phyloP scores from a whole-genome alignment of 2,113 vertebrate genomes.

The Pluvianellus socialis region DNA sequence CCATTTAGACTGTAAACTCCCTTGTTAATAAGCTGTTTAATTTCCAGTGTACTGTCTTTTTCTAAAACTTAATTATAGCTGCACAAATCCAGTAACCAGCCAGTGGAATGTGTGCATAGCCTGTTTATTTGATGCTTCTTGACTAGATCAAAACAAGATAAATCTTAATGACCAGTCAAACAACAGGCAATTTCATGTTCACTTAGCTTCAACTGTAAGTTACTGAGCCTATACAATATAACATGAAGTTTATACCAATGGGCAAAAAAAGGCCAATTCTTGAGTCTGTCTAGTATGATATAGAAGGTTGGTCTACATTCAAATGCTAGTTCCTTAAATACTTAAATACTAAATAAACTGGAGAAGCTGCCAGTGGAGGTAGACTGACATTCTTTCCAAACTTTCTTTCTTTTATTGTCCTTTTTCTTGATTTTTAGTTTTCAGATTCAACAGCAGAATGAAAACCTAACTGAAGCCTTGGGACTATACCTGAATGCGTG shows the following conservation, averaged over 20 bases:
- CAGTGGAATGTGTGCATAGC: neutral
- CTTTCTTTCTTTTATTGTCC: neutral
- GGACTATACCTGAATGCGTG: neutral
- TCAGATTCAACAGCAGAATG: neutral
- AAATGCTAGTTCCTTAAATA: neutral
- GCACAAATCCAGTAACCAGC: neutral
- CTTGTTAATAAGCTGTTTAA: neutral
- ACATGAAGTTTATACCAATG: neutral
- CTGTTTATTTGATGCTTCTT: neutral
- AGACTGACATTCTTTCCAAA: too few species aligned
- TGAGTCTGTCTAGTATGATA: neutral
- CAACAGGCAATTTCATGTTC: neutral
- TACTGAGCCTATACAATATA: neutral
- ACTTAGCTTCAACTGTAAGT: neutral
- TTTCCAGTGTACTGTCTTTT: neutral
- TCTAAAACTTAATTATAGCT: neutral
- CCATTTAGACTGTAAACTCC: neutral
- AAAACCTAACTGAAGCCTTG: neutral
- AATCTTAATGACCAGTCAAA: neutral
- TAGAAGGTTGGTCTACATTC: neutral
- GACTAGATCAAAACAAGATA: neutral
- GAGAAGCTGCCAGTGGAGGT: neutral
- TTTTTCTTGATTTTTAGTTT: neutral
- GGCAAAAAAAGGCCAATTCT: neutral
- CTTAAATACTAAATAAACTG: too few species aligned